Base-by-base conservation (phyloP, 2,797 vertebrate species). In the Knipowitschia caucasica region DNA sequence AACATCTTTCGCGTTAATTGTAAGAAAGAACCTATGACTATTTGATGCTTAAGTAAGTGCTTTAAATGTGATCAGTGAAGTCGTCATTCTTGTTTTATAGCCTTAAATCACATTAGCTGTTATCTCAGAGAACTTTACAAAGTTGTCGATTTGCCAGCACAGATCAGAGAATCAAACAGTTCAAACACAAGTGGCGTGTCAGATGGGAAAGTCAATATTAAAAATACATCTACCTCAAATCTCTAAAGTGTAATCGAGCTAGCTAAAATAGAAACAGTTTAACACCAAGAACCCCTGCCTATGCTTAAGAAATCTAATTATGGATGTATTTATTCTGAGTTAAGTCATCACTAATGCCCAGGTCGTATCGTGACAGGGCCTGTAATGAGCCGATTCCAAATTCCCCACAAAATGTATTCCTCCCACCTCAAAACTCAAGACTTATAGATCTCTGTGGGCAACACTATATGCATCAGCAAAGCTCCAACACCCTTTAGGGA, bases 401-500 rank as follows among this genome's bases (percentile, higher is more conserved):
- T 35, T 23, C 30, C 18, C 5, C 14, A 27, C 49, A 57, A 50
- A n/a, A 38, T 31, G 27, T 30, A 53, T 56, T 44, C 44, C 20
- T 40, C 33, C 45, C n/a, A 52, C 31, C 25, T 11, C 14, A 33
- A 52, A 47, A 62, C 15, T 60, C 24, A 31, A 10, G 39, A 27
- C 4, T 11, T 44, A 67, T 66, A 45, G 64, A 74, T 62, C 68
- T 54, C 53, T 30, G 11, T 21, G 5, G 20, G 23, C 24, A 15
- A 43, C 21, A 24, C 36, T 15, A 24, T 53, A 25, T 50, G 56
- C 58, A 53, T 77, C 60, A 65, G 59, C 66, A 56, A 26, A 57
- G 33, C 56, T 40, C 34, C 35, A 31, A 61, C 70, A 69, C n/a
- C 46, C 63, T 56, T 38, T 11, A 3, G 57, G 47, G 34, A 17